Base-by-base conservation (phyloP, 2,888 invertebrate species). In the Balanococcus diminutus region DNA sequence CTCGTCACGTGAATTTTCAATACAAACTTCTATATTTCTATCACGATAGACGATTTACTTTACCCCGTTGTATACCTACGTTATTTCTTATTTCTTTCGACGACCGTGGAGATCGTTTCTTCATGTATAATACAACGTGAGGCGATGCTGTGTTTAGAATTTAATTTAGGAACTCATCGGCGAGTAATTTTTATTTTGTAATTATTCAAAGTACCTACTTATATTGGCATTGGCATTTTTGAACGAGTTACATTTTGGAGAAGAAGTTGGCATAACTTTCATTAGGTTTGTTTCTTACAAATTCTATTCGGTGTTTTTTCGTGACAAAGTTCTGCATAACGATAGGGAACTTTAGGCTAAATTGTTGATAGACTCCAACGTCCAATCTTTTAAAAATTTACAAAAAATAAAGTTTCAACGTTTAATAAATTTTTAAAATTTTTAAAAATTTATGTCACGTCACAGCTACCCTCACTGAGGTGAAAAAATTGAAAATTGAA, bases 11-110 rank as follows among this genome's bases (percentile, higher is more conserved):
- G 32, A 75, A 36, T 75, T 75, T 75, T 32, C 75, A 75, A 32
- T 75, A 32, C 75, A 75, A 31, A 32, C 75, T 75, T 75, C 32
- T 6, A 25, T 75, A 31, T 31, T 75, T 75, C 75, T 36, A 75
- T 28, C 75, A 75, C 61, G 75, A 75, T 32, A 75, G 61, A 75
- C 75, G 75, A 75, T 75, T 75, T 75, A 75, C 32, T 75, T 75
- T 32, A 32, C 32, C 32, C 28, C n/a, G 32, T 31, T 75, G 32
- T 75, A n/a, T 75, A 51, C n/a, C n/a, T 51, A 19, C 19, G 11
- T 25, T 36, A n/a, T n/a, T n/a, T n/a, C n/a, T n/a, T n/a, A n/a
- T 32, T 32, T 75, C 75, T n/a, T 61, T 75, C 32, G 36, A 75
- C 75, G 3, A 28, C 25, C n/a, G n/a, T 8, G 25, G n/a, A 5